Conservation (phyloP, 37 sponge, comb jelly and placozoan species). For the Theonella swinhoei region DNA sequence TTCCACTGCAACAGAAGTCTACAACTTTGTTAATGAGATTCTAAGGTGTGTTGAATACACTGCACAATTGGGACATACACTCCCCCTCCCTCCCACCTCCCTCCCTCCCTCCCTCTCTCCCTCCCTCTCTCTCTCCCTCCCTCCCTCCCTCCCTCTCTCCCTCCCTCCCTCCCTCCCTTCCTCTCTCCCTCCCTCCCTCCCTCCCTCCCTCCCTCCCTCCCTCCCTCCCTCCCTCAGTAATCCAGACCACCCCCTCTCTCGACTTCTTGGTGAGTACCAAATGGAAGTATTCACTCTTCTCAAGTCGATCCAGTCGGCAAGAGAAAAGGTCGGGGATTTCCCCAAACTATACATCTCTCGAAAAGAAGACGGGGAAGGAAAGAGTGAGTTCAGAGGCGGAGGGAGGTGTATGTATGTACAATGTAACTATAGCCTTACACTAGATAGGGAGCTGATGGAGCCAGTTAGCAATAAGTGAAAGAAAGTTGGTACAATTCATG, state of each 20-base stretch:
- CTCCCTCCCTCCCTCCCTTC: not conserved
- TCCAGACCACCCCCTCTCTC: conserved; percentile 71
- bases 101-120: conserved; percentile 31
- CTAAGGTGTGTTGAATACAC: conserved; percentile 15
- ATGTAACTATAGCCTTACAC: too few relatives aligned
- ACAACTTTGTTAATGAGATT: conserved; percentile 52
- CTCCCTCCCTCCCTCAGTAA: conserved; percentile 37
- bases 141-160: not conserved
- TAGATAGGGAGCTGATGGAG: too few relatives aligned
- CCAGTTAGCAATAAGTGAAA: too few relatives aligned
- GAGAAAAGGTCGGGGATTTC: conserved; percentile 48
- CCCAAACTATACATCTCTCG: conserved; percentile 44
- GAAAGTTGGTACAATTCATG: too few relatives aligned
- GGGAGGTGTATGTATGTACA: too few relatives aligned
- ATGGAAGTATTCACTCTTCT: conserved; percentile 53
- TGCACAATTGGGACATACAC: not conserved
- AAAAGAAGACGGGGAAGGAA: too few relatives aligned
- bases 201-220: not conserved
- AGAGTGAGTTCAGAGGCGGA: too few relatives aligned
- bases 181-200: not conserved
- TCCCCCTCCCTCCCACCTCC: not conserved
- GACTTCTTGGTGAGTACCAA: conserved; percentile 76
- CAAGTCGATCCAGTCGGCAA: conserved; percentile 36
- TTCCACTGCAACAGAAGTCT: conserved; percentile 14
- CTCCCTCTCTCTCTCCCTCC: conserved; percentile 69